Evolutionary conservation across 2,888 invertebrate species (phyloP), one percentile per base, ranked within the genome.

Genomic region (Drosophila rubida): DNA sequence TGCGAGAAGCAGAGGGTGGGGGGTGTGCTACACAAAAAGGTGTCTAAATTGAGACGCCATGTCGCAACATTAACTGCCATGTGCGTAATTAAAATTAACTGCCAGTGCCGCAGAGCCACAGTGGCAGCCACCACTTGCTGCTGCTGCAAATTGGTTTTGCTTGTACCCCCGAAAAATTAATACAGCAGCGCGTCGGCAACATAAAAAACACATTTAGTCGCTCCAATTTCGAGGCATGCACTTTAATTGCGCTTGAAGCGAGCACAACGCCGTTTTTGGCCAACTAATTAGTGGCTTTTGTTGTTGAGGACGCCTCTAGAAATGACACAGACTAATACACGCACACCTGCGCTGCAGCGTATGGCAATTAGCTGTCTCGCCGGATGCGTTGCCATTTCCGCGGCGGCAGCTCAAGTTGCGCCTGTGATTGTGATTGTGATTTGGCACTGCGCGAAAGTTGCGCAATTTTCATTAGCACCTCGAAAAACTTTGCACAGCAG

Each of bases 1-100:
- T 16, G 25, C 25, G 11, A 14, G 23, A 11, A 16, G 23, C 16
- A 7, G 35, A n/a, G 5, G 30, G 39, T 13, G 11, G 16, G 11
- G 23, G 7, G 41, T 23, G n/a, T 30, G 23, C 42, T 72, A 35
- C 64, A 39, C 63, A 76, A 81, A 79, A 79, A 82, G 88, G 82
- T 82, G 82, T 83, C 88, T 85, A 82, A 82, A 82, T 82, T 86
- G 82, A 80, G 84, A 80, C 71, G 88, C 83, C 74, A 71, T 87
- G 88, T 86, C 88, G 80, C 80, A 69, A 77, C 80, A 85, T 69
- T 82, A 82, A 82, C 79, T 70, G 78, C 82, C 85, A 68, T 75
- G 76, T 84, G 87, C 78, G 84, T 84, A 87, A 88, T 84, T 84
- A 84, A 84, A 88, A 84, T 87, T 88, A 84, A 84, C 88, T 88